Base-by-base conservation (phyloP, 2,797 vertebrate species). In the Sebastes iracundus region DNA sequence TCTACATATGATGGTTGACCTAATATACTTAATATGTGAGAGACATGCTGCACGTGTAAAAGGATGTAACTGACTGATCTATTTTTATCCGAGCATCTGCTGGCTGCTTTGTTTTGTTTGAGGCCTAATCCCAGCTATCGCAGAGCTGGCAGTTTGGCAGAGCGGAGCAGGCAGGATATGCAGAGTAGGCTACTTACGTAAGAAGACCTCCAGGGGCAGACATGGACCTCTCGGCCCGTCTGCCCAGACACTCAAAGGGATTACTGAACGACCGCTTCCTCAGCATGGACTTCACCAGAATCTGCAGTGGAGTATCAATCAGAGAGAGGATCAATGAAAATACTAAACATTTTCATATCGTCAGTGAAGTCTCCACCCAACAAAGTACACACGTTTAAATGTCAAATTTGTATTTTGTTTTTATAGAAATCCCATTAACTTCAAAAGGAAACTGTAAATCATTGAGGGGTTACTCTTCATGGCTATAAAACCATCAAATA, bases 221-320 rank as follows among this genome's bases (percentile, higher is more conserved):
- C 97, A 98, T 98, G 80, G 98, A 99, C 35, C 97, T 94, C 87
- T 96, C 96, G 12, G 97, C 96, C 75, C 96, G 92, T 71, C 96
- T 94, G 13, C 85, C 89, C 63, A 95, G 96, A 75, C 89, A 91
- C 90, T 99, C 98, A 6, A 99, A 99, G 0, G 98, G 98, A 87
- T 99, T 99, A 77, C 97, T 94, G 88, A 99, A 99, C 72, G 98
- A 99, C 2, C 97, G 97, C 84, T 99, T 99, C 78, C 98, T 96
- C 56, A 99, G 93, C 98, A 99, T 99, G 80, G 97, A 96, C 93
- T 99, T 99, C 74, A 99, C 98, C 30, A 99, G 93, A 90, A 99
- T 99, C 98, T 99, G 91, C 25, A 84, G 81, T 1, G 35, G 52
- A 73, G 30, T 46, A 46, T 46, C 16, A 46, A 85, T 59, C 52